Evolutionary conservation across 2,888 invertebrate genomes (phyloP).

Genomic region (Pollenia amentaria): DNA sequence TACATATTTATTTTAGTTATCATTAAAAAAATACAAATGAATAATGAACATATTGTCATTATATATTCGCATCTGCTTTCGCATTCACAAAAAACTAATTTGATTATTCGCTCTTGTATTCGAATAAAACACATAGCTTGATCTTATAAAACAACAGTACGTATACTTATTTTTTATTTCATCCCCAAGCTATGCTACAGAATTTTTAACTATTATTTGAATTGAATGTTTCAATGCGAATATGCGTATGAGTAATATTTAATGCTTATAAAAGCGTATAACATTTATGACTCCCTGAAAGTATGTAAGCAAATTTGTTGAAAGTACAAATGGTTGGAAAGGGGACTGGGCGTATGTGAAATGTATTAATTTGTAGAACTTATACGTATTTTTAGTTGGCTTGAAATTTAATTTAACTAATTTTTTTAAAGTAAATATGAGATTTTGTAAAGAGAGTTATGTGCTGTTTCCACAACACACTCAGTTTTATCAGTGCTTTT

Average conservation of each 20-base stretch:
- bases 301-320: conserved; percentile 19
- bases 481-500: too few relatives aligned
- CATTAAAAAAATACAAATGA: too few relatives aligned
- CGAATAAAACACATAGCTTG: not conserved
- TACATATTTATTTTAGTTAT: too few relatives aligned
- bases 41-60: too few relatives aligned
- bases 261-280: not conserved
- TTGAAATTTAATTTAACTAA: not conserved
- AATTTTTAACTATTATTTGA: not conserved
- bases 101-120: too few relatives aligned
- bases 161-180: conserved; percentile 1
- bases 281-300: not conserved
- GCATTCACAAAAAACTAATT: too few relatives aligned
- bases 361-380: conserved; percentile 5
- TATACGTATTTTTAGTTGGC: not conserved
- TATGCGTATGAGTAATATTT: not conserved
- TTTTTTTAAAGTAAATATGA: too few relatives aligned
- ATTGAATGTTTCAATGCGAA: not conserved
- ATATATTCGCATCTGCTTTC: too few relatives aligned
- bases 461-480: too few relatives aligned
- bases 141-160: not conserved
- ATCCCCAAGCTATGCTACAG: not conserved
- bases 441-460: too few relatives aligned
- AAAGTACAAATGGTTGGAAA: not conserved
- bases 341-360: conserved; percentile 6